Base-by-base conservation (phyloP, 1,140 invertebrate genomes). In the Eupeodes corollae region DNA sequence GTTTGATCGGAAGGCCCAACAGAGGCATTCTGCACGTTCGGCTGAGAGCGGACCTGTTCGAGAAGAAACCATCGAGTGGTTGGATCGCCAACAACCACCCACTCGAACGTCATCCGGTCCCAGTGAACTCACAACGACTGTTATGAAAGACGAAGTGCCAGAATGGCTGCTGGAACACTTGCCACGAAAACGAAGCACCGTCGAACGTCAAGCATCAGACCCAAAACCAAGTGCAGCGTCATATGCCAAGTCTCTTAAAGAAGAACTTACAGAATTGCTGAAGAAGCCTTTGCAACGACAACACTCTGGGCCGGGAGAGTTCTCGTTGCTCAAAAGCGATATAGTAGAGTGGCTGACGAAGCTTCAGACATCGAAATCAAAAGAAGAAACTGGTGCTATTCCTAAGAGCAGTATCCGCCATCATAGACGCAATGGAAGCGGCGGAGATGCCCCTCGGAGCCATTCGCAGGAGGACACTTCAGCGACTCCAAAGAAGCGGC, bases 311-410 rank as follows among this genome's bases (percentile, higher is more conserved):
- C 57, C 60, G 30, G 61, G 61, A 19, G 64, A 68, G 18, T 55
- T 67, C 41, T 67, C 65, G 6, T 52, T 65, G 35, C 57, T 68
- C 5, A 65, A 67, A 39, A 62, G 61, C 2, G 64, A 68, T 48
- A 58, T 67, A 16, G 63, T 68, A 21, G 66, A 68, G 44, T 68
- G 66, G 66, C 54, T 68, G 10, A 62, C 65, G 21, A 67, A 67
- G 41, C 57, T 63, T 56, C 63, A 67, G 45, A 53, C 51, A 8
- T 56, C 51, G n/a, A 52, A 48, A 34, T 33, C 50, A 26, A 30
- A 33, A 33, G 16, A 42, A 8, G 44, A 46, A 13, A 18, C 11
- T 13, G 44, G 53, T 10, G 47, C 42, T n/a, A 16, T 43, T 21
- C 42, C 42, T 31, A 51, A 51, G 32, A 32, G 55, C 3, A 51